A percentile compares a stretch with the other conserved stretches of the same genome.
Conservation (phyloP, 2,797 vertebrate species). For the Huso huso region DNA sequence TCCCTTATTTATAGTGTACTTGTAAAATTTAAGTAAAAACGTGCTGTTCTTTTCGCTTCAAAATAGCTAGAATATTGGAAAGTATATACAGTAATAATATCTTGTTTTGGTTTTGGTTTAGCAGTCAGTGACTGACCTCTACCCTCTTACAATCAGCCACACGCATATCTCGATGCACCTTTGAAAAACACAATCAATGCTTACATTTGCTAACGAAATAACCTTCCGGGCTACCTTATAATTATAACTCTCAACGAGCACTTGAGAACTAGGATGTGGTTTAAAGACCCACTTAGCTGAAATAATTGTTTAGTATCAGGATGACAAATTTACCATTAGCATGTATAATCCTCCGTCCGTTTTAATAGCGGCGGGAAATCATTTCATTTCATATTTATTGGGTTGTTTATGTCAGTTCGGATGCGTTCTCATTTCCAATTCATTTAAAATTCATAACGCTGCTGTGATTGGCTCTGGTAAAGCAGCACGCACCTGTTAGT, state of each 20-base stretch:
- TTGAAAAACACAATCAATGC: conserved; percentile 38
- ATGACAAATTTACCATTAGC: conserved; percentile 43
- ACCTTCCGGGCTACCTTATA: conserved; percentile 55
- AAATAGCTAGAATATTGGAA: too few relatives aligned
- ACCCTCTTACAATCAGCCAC: conserved; percentile 25
- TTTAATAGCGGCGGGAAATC: conserved; percentile 38
- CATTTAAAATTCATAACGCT: conserved; percentile 43
- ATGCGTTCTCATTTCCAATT: conserved; percentile 31
- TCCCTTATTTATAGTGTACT: too few relatives aligned
- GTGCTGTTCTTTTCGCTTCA: too few relatives aligned
- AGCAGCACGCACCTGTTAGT: conserved; percentile 23
- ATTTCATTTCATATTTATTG: conserved; percentile 35
- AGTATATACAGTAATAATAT: too few relatives aligned
- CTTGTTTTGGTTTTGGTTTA: background rate
- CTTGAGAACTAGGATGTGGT: conserved; percentile 26
- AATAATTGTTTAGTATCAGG: conserved; percentile 45
- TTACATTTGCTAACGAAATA: conserved; percentile 45
- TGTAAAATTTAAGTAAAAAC: too few relatives aligned
- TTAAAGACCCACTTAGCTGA: conserved; percentile 42
- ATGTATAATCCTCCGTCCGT: conserved; percentile 42
- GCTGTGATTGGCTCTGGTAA: conserved; percentile 34
- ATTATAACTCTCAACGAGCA: conserved; percentile 55
- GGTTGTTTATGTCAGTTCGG: conserved; percentile 4
- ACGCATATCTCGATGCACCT: conserved; percentile 18
- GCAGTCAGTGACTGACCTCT: conserved; percentile 25